Percentiles rank a stretch among this genome's conserved stretches.
phyloP scores from a whole-genome alignment of 2,113 vertebrate genomes.

The Epinephelus fuscoguttatus region DNA sequence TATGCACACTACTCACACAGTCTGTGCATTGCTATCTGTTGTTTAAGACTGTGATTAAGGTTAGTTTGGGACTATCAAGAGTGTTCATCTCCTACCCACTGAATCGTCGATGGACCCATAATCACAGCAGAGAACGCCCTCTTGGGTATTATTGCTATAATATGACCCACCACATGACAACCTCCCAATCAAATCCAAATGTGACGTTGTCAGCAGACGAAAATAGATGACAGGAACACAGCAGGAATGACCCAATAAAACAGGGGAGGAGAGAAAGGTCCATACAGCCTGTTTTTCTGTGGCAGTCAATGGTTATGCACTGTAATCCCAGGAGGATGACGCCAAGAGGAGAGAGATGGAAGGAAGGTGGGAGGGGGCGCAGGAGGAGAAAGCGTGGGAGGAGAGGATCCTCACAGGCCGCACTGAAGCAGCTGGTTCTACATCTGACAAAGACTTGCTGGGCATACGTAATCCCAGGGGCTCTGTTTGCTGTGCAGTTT shows the following conservation, averaged over 20 bases:
- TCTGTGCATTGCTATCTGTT: neutral
- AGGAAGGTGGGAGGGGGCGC: slow-evolving; percentile 2
- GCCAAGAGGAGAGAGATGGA: slow-evolving; percentile 18
- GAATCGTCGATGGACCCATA: slow-evolving; percentile 30
- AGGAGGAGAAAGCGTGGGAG: slow-evolving; percentile 65
- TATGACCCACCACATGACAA: slow-evolving; percentile 16
- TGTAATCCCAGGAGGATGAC: slow-evolving; percentile 59
- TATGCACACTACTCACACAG: neutral
- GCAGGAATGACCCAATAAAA: slow-evolving; percentile 49
- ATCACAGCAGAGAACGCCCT: slow-evolving; percentile 38
- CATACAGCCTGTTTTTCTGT: slow-evolving; percentile 3
- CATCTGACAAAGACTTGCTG: slow-evolving; percentile 47
- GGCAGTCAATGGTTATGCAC: slow-evolving; percentile 26
- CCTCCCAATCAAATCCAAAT: slow-evolving; percentile 35
- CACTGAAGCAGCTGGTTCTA: slow-evolving; percentile 68
- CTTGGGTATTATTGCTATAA: slow-evolving; percentile 9
- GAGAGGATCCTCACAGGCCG: slow-evolving; percentile 63
- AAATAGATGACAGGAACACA: slow-evolving; percentile 34
- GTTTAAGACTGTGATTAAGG: slow-evolving; percentile 13
- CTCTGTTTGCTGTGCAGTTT: slow-evolving; percentile 17
- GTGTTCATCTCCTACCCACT: slow-evolving; percentile 11
- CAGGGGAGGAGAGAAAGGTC: slow-evolving; percentile 18
- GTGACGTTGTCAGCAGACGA: slow-evolving; percentile 9
- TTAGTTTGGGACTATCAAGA: neutral
- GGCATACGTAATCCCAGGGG: slow-evolving; percentile 16